A percentile compares a stretch with the other conserved stretches of the same genome.
Conservation (phyloP, 2,113 vertebrate species). For the Perognathus longimembris region DNA sequence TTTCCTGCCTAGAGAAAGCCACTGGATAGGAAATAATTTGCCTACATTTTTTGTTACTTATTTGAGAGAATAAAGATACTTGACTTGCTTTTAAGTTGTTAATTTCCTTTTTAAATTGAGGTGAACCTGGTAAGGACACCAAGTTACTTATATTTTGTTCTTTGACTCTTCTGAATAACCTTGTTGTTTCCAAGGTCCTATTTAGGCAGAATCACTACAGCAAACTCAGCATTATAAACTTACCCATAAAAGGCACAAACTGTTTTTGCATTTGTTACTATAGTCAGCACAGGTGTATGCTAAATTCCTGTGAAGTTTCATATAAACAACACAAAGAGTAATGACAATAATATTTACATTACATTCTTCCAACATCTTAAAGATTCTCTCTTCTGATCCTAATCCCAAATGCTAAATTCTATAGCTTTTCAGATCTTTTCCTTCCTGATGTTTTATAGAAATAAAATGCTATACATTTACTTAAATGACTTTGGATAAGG, state of each 20-base stretch:
- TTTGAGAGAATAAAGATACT: background rate
- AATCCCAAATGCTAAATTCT: background rate
- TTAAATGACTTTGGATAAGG: background rate
- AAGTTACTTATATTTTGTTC: conserved; percentile 2
- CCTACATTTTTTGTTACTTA: conserved; percentile 5
- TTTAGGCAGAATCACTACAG: conserved; percentile 1
- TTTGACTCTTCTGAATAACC: background rate
- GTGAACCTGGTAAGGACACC: background rate
- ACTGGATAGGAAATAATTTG: background rate
- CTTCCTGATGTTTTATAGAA: background rate
- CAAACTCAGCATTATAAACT: conserved; percentile 27
- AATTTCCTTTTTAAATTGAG: background rate
- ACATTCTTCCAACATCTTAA: background rate
- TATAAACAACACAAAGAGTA: conserved; percentile 43
- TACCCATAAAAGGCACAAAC: conserved; percentile 27
- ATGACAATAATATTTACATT: background rate
- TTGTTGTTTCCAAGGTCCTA: conserved; percentile 21
- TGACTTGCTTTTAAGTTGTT: background rate
- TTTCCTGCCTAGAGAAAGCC: background rate
- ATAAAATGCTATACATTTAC: background rate
- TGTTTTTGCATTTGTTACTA: conserved; percentile 32
- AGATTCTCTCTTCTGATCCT: conserved; percentile 27
- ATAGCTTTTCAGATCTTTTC: background rate
- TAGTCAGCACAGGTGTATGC: conserved; percentile 15
- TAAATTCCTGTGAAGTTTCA: conserved; percentile 35